Evolutionary conservation across 2,113 vertebrate genomes (phyloP).

Genomic region (Pollachius pollachius): DNA sequence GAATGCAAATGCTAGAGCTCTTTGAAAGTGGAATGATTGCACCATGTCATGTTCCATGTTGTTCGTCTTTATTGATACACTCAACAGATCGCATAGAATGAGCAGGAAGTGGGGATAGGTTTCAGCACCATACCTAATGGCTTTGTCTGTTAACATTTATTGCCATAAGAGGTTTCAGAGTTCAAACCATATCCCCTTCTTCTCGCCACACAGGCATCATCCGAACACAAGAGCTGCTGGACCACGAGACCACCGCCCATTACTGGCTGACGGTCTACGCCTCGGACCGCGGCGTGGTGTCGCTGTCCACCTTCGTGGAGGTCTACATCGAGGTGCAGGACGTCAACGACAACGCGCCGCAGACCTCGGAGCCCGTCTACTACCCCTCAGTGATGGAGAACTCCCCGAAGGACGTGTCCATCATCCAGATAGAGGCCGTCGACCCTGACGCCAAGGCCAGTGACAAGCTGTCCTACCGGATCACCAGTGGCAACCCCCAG

Average conservation of each 20-base stretch:
- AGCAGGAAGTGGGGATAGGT: too few relatives aligned
- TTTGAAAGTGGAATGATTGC: too few relatives aligned
- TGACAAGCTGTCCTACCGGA: conserved; percentile 88
- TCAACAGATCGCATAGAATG: too few relatives aligned
- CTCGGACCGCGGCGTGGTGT: conserved; percentile 87
- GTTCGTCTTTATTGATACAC: too few relatives aligned
- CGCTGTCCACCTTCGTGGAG: conserved; percentile 88
- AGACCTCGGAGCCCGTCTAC: conserved; percentile 91
- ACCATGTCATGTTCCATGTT: too few relatives aligned
- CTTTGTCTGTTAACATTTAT: too few relatives aligned
- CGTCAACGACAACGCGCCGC: conserved; percentile 95
- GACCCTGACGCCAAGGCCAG: conserved; percentile 89
- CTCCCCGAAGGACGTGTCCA: conserved; percentile 90
- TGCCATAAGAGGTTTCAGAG: too few relatives aligned
- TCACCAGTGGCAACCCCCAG: conserved; percentile 96
- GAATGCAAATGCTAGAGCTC: too few relatives aligned
- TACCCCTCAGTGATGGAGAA: conserved; percentile 93
- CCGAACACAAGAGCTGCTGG: conserved; percentile 84
- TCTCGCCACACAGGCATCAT: conserved; percentile 76
- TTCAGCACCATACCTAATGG: too few relatives aligned
- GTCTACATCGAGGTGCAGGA: conserved; percentile 92
- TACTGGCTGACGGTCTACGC: conserved; percentile 98
- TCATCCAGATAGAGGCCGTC: conserved; percentile 89
- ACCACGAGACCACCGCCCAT: conserved; percentile 87
- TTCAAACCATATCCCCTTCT: not conserved